A percentile compares a stretch with the other conserved stretches of the same genome.
Evolutionary conservation across 2,113 vertebrate genomes (phyloP).

Genomic region (Columbina picui): DNA sequence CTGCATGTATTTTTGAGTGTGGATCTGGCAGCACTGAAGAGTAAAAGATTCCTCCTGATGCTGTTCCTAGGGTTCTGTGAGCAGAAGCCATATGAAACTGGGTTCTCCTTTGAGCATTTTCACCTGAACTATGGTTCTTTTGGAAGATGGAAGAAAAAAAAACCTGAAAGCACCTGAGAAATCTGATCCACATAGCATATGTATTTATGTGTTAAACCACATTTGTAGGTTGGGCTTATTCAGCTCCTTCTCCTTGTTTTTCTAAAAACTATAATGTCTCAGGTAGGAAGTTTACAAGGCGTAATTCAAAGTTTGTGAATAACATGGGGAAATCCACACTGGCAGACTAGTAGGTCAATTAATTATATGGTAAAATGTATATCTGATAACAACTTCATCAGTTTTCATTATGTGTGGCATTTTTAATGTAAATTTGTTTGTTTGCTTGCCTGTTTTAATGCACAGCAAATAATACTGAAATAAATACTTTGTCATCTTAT

Average conservation of each 20-base stretch:
- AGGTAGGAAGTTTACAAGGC: not conserved
- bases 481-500: not conserved
- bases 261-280: not conserved
- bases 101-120: not conserved
- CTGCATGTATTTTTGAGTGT: not conserved
- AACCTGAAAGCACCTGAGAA: not conserved
- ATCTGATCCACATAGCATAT: not conserved
- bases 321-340: not conserved
- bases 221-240: not conserved
- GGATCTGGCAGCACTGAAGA: not conserved
- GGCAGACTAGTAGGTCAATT: not conserved
- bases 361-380: accelerated
- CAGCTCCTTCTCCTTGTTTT: not conserved
- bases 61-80: not conserved
- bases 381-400: not conserved
- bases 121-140: not conserved
- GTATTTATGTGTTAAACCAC: not conserved
- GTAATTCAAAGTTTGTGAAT: not conserved
- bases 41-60: not conserved
- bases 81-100: not conserved
- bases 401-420: not conserved
- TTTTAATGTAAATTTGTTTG: not conserved
- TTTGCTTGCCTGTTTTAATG: not conserved
- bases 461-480: not conserved
- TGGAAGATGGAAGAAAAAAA: not conserved